Base-by-base conservation (phyloP, 2,797 vertebrate species). In the Coranthus polyacanthus region DNA sequence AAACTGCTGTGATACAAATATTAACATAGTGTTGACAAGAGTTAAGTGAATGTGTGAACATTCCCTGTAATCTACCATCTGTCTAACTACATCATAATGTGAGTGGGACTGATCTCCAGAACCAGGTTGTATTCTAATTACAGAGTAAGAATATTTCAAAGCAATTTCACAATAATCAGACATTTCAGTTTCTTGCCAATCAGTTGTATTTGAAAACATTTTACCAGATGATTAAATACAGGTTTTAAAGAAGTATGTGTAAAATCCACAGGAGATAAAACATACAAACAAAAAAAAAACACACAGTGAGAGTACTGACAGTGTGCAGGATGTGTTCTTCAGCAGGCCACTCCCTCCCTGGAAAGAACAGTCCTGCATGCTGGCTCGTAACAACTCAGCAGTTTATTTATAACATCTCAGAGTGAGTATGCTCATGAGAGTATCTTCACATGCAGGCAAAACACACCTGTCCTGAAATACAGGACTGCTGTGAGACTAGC, bases 321-420 rank as follows among this genome's bases (percentile, higher is more conserved):
- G 53, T 34, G 42, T 20, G 47, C 69, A 75, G 54, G 62, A 79
- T 17, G 45, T 87, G 74, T 84, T 82, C 71, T 53, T 74, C 46
- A 46, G 10, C 58, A 71, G 46, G 42, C 67, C 82, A 75, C 81
- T 69, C 84, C 81, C 76, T 89, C 84, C 67, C 71, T 75, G 78
- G 71, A 81, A 85, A 72, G 63, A 79, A 80, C 77, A 73, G 71
- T 64, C 68, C 79, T 75, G 64, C 72, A 85, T 88, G 81, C 88
- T 87, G 76, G 81, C 80, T 84, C 83, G 85, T 80, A 85, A 87
- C 88, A 79, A 84, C 86, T 90, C 91, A 89, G 88, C 90, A 86
- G 86, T 89, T 89, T 92, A 90, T 92, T 90, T 91, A 87, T 91
- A 91, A 87, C 87, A 60, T 50, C 84, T 73, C 74, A 84, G 82